These are phyloP conservation scores for Sebastes melanostomus DNA, from an alignment of 2,797 vertebrate genomes.

Conservation along the genomic window DNA sequence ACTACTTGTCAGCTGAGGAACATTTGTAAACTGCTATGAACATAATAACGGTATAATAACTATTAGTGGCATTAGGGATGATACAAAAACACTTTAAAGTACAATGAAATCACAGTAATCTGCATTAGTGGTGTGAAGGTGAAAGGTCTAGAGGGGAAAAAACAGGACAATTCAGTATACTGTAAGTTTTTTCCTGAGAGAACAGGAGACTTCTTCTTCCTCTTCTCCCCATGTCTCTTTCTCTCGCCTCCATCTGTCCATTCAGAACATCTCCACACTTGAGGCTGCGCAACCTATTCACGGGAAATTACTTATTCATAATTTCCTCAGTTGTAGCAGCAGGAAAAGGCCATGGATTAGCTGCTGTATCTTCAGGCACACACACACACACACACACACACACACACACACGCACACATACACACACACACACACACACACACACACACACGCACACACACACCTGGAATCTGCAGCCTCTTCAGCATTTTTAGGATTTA, in stretches of 20 bases:
- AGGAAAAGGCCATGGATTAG: conserved; percentile 31
- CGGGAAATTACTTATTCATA: conserved; percentile 58
- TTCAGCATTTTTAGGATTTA: conserved; percentile 38
- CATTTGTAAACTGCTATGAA: not conserved
- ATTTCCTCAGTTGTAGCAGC: not conserved
- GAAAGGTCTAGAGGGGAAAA: not conserved
- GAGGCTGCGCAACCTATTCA: conserved; percentile 43
- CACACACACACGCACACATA: conserved; percentile 4
- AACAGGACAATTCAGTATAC: not conserved
- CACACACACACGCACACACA: not conserved
- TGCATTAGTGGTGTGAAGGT: not conserved
- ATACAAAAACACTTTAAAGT: not conserved
- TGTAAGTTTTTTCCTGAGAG: not conserved
- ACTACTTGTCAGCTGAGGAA: not conserved
- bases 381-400: not conserved
- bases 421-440: not conserved
- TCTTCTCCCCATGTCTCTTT: not conserved
- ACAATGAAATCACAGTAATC: not conserved
- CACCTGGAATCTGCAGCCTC: conserved; percentile 28
- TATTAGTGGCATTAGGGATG: not conserved
- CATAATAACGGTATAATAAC: too few species aligned
- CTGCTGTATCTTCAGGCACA: conserved; percentile 19
- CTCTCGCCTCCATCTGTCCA: conserved; percentile 35
- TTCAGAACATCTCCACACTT: conserved; percentile 11
- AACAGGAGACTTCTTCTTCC: not conserved